phyloP scores from a whole-genome alignment of 1,140 invertebrate species.

The Microplitis mediator region DNA sequence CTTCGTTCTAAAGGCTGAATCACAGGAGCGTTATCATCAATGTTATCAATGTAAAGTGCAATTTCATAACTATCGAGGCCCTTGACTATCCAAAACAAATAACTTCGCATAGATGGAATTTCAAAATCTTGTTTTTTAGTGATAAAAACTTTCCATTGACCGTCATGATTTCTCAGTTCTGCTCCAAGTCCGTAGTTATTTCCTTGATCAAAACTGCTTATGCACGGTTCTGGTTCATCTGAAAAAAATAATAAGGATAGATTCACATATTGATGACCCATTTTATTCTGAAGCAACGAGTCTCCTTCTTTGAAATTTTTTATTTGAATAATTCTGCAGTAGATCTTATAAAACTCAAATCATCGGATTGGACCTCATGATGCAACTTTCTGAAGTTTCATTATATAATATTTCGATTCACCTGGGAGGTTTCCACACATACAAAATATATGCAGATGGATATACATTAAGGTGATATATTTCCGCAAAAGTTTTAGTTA shows the following conservation, averaged over 20 bases:
- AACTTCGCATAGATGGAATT: constrained; percentile 50
- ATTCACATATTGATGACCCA: too few species aligned
- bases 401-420: too few species aligned
- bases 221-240: constrained; percentile 5
- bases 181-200: constrained; percentile 33
- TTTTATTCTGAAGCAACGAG: too few species aligned
- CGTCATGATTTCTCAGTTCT: constrained; percentile 11
- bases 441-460: too few species aligned
- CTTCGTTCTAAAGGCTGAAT: constrained; percentile 55
- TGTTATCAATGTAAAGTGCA: constrained; percentile 57
- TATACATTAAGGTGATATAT: too few species aligned
- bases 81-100: constrained; percentile 52
- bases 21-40: constrained; percentile 62
- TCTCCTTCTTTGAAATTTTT: too few species aligned
- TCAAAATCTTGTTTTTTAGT: constrained; percentile 63
- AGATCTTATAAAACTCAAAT: too few species aligned
- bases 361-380: too few species aligned
- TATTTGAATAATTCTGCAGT: too few species aligned
- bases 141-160: constrained; percentile 34
- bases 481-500: too few species aligned
- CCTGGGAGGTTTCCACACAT: too few species aligned
- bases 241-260: background rate
- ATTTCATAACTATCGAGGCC: constrained; percentile 40
- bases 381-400: too few species aligned
- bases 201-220: constrained; percentile 25